Evolutionary conservation across 2,888 invertebrate genomes (phyloP).

Genomic region (Sarcophaga rosellei): DNA sequence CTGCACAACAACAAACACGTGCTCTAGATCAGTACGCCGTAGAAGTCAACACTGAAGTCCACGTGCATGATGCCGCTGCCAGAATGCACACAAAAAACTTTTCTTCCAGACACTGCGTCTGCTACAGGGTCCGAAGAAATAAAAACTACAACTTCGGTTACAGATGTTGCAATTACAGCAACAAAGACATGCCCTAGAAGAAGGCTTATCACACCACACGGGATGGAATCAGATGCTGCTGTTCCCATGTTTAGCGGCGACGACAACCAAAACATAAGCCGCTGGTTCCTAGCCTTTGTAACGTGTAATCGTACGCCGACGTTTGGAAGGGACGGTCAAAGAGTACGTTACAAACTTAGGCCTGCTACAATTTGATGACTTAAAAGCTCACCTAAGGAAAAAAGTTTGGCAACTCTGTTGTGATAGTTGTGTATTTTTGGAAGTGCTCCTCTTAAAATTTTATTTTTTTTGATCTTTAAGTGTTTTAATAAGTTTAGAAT

Average conservation of each 20-base stretch:
- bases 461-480: too few species aligned
- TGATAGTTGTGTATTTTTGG: too few species aligned
- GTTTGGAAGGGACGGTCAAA: constrained; percentile 31
- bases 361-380: neutral
- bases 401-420: too few species aligned
- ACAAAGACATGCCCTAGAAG: neutral
- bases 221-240: constrained; percentile 17
- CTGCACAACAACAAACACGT: too few species aligned
- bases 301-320: constrained; percentile 17
- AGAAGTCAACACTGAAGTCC: too few species aligned
- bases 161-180: constrained; percentile 1
- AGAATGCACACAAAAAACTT: too few species aligned
- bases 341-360: constrained; percentile 35
- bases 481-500: too few species aligned
- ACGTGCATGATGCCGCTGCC: too few species aligned
- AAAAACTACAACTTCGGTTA: neutral
- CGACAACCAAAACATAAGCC: neutral
- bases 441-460: too few species aligned
- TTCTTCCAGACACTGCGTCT: too few species aligned
- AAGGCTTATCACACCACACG: neutral
- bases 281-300: constrained; percentile 33
- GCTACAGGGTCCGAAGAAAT: neutral
- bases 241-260: constrained; percentile 1
- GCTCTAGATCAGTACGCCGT: too few species aligned
- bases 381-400: too few species aligned